Evolutionary conservation across 2,113 vertebrate species (phyloP), one percentile per base, ranked within the genome.

Genomic region (Puntigrus tetrazona): DNA sequence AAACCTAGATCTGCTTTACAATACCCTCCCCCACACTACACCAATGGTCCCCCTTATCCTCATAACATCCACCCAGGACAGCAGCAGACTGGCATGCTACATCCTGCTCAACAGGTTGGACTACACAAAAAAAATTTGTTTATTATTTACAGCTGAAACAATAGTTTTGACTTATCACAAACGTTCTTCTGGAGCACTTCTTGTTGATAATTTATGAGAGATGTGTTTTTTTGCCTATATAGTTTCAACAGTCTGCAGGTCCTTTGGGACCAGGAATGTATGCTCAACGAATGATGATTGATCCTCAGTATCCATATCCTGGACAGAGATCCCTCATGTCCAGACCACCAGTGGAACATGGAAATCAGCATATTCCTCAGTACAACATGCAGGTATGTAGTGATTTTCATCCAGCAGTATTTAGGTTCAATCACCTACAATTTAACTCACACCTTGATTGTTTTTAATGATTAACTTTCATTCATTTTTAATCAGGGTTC

Each of bases 371-470:
- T 50, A 41, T 94, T 45, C 93, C 92, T 84, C 94, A 93, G 88
- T 97, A 95, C 85, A 92, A 92, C 80, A 92, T 97, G 92, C 98
- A 97, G 96, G 98, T 98, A 90, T 78, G 79, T 22, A 22, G 50
- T 22, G 43, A 0, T 14, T 11, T 8, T 43, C 18, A 10, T 50
- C 25, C 41, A 38, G 4, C 9, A 8, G 81, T 25, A 38, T n/a
- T n/a, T 59, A 45, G 41, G 6, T 25, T 29, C n/a, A 11, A 20
- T 69, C 11, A 14, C 5, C n/a, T 25, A 61, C 7, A 34, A 79
- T 38, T 5, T 8, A 14, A 29, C 36, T 63, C 1, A 29, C 11
- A 9, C 7, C 7, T 43, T 74, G 11, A 74, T 7, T 81, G 18
- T 43, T 5, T 55, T 41, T 70, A 72, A 69, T 73, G 7, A 3